phyloP scores from a whole-genome alignment of 2,113 vertebrate species.

The Microtus montanus region DNA sequence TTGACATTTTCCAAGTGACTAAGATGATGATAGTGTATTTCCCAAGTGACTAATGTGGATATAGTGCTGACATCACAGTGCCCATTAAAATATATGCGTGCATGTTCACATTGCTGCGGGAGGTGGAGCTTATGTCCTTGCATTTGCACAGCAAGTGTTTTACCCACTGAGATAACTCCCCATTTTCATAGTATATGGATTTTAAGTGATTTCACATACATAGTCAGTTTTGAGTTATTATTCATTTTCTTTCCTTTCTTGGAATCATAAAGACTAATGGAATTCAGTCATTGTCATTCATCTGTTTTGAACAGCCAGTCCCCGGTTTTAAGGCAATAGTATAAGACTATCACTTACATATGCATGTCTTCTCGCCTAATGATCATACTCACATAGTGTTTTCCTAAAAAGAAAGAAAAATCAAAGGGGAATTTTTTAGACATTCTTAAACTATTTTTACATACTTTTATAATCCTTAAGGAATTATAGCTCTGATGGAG shows the following conservation, averaged over 20 bases:
- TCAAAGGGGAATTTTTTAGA: not conserved
- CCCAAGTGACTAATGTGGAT: not conserved
- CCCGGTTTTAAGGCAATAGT: not conserved
- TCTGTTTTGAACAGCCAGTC: not conserved
- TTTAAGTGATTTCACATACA: not conserved
- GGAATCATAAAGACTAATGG: not conserved
- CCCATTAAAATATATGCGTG: too few relatives aligned
- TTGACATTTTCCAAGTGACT: not conserved
- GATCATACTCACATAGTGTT: not conserved
- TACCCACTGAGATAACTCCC: not conserved
- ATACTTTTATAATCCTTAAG: not conserved
- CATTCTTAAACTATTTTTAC: not conserved
- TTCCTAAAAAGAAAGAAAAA: not conserved
- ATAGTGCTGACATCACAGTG: not conserved
- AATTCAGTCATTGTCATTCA: not conserved
- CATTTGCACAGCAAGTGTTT: not conserved
- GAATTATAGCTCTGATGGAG: not conserved
- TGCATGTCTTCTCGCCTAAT: not conserved
- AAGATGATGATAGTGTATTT: not conserved
- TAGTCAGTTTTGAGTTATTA: not conserved
- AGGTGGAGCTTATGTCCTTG: not conserved
- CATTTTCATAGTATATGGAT: not conserved
- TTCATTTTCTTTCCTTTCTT: constrained; percentile 22
- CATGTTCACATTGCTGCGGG: not conserved
- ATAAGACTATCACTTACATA: not conserved